These are phyloP conservation scores for Spicauda simplicius DNA, from an alignment of 2,888 invertebrate genomes.

Conservation along the genomic window DNA sequence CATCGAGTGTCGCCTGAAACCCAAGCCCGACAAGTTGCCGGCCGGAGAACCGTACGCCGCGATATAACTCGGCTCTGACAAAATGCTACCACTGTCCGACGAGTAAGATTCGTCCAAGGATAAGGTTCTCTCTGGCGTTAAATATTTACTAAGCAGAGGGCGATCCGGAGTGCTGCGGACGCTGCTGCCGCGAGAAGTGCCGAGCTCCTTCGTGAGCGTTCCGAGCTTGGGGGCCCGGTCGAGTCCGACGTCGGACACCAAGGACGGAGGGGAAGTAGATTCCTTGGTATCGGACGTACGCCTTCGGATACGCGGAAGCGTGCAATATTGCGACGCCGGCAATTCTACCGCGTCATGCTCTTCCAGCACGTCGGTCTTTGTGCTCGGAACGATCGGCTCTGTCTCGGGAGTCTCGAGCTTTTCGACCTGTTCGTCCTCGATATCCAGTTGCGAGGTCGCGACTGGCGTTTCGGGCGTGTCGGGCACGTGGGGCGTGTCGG, in stretches of 20 bases:
- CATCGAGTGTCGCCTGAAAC: conserved; percentile 62
- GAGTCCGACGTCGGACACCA: conserved; percentile 41
- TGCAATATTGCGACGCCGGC: conserved; percentile 57
- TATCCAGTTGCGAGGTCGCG: conserved; percentile 7
- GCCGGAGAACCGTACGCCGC: conserved; percentile 64
- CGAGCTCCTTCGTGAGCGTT: conserved; percentile 41
- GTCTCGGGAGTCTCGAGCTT: not conserved
- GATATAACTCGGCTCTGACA: conserved; percentile 70
- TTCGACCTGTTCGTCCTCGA: not conserved
- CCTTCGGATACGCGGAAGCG: conserved; percentile 65
- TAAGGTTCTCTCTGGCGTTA: conserved; percentile 71
- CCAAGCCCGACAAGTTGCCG: conserved; percentile 43
- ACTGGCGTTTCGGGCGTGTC: conserved; percentile 49
- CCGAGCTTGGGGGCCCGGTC: conserved; percentile 40
- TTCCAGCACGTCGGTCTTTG: conserved; percentile 10
- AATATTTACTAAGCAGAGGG: conserved; percentile 84
- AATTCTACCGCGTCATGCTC: conserved; percentile 36
- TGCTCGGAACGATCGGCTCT: conserved; percentile 1
- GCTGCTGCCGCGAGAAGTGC: conserved; percentile 49
- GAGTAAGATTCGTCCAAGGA: conserved; percentile 66
- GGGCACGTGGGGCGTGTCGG: conserved; percentile 43
- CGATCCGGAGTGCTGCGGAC: conserved; percentile 74
- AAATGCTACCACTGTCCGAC: conserved; percentile 61
- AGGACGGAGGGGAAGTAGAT: conserved; percentile 43
- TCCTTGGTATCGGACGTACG: conserved; percentile 49